Evolutionary conservation across 2,888 invertebrate species (phyloP), one percentile per base, ranked within the genome.

Genomic region (Temnothorax unifasciatus): DNA sequence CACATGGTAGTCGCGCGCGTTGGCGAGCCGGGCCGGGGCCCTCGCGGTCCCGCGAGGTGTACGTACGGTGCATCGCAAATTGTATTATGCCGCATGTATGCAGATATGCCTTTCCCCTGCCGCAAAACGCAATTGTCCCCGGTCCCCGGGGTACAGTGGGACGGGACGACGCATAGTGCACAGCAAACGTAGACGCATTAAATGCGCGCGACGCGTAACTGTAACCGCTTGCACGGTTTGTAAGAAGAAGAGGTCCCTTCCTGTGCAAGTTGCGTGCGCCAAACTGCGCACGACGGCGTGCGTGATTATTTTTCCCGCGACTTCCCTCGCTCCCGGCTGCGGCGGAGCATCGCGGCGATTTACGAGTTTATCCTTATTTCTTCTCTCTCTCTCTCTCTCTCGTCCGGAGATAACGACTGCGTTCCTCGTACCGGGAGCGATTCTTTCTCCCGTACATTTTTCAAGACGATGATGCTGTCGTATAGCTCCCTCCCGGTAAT

Each of bases 51-150:
- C 76, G 74, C 85, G 74, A 69, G 73, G 79, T 76, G 63, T 66
- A 54, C 63, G 77, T 29, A 59, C 66, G 76, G 61, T n/a, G 90
- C 87, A 76, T 89, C 84, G 89, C 89, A 90, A 90, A 90, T 90
- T 90, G 88, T 90, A 87, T 90, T 90, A 90, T 86, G 75, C 85
- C 84, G 83, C 89, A 86, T 88, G 88, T 90, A 89, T 89, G 88
- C 88, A 88, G 90, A 90, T 87, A 86, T 63, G 82, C 83, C 85
- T 83, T 79, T 85, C 66, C 85, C 83, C 89, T 86, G 88, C 92
- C 92, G 92, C 93, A 92, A 92, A 81, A 92, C 89, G 93, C 93
- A 93, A 93, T 94, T 93, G 94, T 94, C 92, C 92, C 88, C 89
- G 86, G 93, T 93, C 92, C 91, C 87, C 88, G 85, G 77, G n/a